Base-by-base conservation (phyloP, 2,888 invertebrate genomes). In the Agrotis puta region DNA sequence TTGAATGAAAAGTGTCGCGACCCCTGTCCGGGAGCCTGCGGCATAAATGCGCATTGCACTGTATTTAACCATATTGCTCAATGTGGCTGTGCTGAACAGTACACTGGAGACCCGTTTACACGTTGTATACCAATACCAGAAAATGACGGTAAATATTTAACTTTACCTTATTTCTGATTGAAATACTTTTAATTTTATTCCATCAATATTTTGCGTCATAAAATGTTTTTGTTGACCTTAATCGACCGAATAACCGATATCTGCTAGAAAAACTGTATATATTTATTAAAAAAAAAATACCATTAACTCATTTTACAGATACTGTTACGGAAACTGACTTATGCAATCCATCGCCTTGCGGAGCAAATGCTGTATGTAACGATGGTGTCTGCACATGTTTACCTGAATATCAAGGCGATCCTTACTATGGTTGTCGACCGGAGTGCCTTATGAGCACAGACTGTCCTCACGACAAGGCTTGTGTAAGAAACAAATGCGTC, bases 391-490 rank as follows among this genome's bases (percentile, higher is more conserved):
- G 98, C 86, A 97, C 96, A 22, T 98, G 98, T 89, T 88, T 98
- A 61, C 95, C 97, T 0, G 97, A 98, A 89, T 98, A 97, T 88
- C 97, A 97, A 85, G 98, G 98, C 33, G 98, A 98, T 93, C 98
- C 98, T 4, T 98, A 98, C 87, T 93, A 96, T 80, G 97, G 97
- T 39, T 98, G 98, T 89, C 96, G 98, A 83, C 98, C 98, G n/a
- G 98, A 98, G 93, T 98, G 98, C 91, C 96, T 98, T 45, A 92
- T 97, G 47, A 98, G 97, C 86, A 95, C 95, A 18, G 98, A 98
- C 86, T 98, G 98, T 89, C 92, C 97, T 11, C 96, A 97, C 81
- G 96, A 97, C 86, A 97, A 96, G 88, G 97, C 98, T 50, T 98
- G 98, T 86, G 93, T 97, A 4, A 96, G 96, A 90, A 97, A 97